Percentiles rank a stretch among this genome's conserved stretches.
Evolutionary conservation across 23 tunicate genomes (phyloP).

Genomic region (Oikopleura dioica): DNA sequence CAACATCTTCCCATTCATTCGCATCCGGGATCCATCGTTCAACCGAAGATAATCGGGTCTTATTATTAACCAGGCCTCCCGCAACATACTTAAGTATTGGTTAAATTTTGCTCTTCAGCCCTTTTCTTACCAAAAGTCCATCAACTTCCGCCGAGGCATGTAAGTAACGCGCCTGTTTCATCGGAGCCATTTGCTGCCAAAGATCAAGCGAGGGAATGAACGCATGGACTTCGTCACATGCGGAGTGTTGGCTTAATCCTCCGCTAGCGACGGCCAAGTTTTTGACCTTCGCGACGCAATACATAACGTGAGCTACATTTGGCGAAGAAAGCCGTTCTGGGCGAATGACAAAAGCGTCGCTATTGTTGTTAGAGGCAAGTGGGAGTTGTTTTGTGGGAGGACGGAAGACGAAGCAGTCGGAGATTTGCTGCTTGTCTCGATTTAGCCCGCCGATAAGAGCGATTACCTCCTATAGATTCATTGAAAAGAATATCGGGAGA

Average conservation of each 20-base stretch:
- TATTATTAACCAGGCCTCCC: constrained; percentile 48
- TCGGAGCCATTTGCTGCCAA: constrained; percentile 87
- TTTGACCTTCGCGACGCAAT: constrained; percentile 80
- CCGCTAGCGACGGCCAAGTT: constrained; percentile 71
- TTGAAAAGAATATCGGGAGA: too few species aligned
- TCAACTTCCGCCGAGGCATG: constrained; percentile 57
- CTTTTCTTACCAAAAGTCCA: constrained; percentile 20
- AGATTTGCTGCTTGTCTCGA: constrained; percentile 38
- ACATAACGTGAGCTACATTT: constrained; percentile 24
- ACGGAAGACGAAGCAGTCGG: constrained; percentile 46
- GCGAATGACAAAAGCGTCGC: background rate
- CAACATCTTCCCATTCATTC: constrained; percentile 35
- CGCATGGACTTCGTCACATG: constrained; percentile 51
- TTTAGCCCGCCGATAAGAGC: constrained; percentile 71
- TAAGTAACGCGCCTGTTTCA: constrained; percentile 41
- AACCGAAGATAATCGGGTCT: constrained; percentile 25
- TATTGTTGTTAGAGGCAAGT: background rate
- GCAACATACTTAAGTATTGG: constrained; percentile 24
- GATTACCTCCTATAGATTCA: constrained; percentile 22
- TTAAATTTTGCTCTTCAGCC: background rate
- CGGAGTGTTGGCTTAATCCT: constrained; percentile 25
- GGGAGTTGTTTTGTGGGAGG: background rate
- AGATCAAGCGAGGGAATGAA: constrained; percentile 54
- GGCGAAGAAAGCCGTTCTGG: background rate
- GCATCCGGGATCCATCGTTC: constrained; percentile 76